Evolutionary conservation across 2,797 vertebrate genomes (phyloP), one percentile per base, ranked within the genome.

Genomic region (Sebastolobus altivelis): DNA sequence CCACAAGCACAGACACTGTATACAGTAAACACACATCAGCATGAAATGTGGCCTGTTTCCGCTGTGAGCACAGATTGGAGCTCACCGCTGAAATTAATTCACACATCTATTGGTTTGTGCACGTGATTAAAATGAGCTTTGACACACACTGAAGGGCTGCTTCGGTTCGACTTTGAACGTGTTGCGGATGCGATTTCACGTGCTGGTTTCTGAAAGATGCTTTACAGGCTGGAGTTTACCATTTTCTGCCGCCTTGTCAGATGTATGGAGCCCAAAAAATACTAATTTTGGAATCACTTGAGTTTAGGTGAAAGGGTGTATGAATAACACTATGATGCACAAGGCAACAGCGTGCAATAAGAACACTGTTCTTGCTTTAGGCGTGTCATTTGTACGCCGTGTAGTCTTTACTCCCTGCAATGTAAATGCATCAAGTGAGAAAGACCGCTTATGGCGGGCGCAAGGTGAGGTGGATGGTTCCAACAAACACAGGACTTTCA

Each of bases 11-110:
- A 65, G 58, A 49, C 73, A 43, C 40, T 27, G 13, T 18, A 12
- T 35, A 54, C 75, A 72, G 72, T 73, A 81, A 81, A 77, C 1
- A 79, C 33, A 46, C 38, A 73, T 66, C 72, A 55, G 49, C 33
- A 6, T 83, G 77, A 87, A 86, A 85, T 74, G 63, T 77, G 65
- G 8, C 52, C 38, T 43, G 40, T 66, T 77, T 72, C 20, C 2
- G 3, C 49, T 59, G 20, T 13, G 31, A 31, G 56, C 54, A 69
- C 73, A 74, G 70, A 65, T 40, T 66, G 54, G 56, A 72, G 73
- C 61, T 81, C 38, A 61, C 25, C 16, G 4, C 43, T 40, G 52
- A 62, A 40, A 58, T 38, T 63, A 46, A 40, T 63, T 75, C 82
- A 74, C 31, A 63, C 1, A 5, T 72, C 59, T 43, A 56, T 62